phyloP scores from a whole-genome alignment of 1,140 invertebrate species.

The Eciton burchellii region DNA sequence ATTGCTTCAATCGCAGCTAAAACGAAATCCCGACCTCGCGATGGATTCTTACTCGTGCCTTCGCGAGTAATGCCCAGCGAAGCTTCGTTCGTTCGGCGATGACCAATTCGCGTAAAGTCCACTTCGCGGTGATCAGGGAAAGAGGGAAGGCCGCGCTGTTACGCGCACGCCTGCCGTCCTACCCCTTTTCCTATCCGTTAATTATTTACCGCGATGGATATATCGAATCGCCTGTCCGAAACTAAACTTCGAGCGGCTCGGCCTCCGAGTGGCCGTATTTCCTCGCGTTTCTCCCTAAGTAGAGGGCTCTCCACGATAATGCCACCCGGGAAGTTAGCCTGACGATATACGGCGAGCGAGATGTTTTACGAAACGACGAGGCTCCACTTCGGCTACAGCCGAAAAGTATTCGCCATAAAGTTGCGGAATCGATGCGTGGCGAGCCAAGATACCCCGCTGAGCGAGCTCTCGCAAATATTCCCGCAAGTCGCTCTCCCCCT shows the following conservation, averaged over 20 bases:
- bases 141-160: neutral
- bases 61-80: neutral
- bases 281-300: constrained; percentile 53
- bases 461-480: constrained; percentile 13
- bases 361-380: constrained; percentile 53
- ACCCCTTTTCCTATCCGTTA: constrained; percentile 63
- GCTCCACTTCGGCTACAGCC: neutral
- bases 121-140: neutral
- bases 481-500: neutral
- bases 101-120: too few relatives aligned
- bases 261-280: constrained; percentile 61
- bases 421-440: constrained; percentile 23
- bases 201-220: constrained; percentile 70
- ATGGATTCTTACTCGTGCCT: neutral
- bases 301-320: constrained; percentile 49
- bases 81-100: too few relatives aligned
- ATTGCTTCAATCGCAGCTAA: constrained; percentile 27
- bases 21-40: constrained; percentile 5
- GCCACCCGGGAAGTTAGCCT: constrained; percentile 39
- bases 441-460: neutral
- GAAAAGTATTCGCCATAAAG: constrained; percentile 39
- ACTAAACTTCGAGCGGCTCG: constrained; percentile 50
- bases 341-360: constrained; percentile 49
- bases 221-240: constrained; percentile 45
- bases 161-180: constrained; percentile 8